A percentile compares a stretch with the other conserved stretches of the same genome.
phyloP scores from a whole-genome alignment of 1,140 invertebrate species.

The Leguminivora glycinivorella region DNA sequence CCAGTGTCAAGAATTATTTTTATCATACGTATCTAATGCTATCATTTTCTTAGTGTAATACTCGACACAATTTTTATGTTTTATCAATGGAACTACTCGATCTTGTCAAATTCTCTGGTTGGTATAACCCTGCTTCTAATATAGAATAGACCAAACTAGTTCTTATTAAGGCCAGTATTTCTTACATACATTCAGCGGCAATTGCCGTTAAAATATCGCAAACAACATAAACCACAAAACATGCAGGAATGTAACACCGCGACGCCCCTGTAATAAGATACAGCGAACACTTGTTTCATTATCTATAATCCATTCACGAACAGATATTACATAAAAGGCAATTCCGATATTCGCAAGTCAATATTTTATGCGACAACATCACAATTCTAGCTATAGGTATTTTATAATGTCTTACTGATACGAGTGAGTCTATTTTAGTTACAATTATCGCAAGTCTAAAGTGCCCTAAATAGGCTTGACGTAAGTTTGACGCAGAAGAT shows the following conservation, averaged over 20 bases:
- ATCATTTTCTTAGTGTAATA: too few relatives aligned
- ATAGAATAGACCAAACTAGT: not conserved
- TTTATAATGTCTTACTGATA: slow-evolving; percentile 3
- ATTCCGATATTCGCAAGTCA: slow-evolving; percentile 42
- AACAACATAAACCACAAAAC: slow-evolving; percentile 37
- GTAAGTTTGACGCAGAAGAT: slow-evolving; percentile 15
- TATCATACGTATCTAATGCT: too few relatives aligned
- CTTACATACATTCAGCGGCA: slow-evolving; percentile 5
- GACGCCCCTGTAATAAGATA: slow-evolving; percentile 65
- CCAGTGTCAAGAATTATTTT: too few relatives aligned
- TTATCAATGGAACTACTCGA: not conserved
- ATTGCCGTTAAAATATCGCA: slow-evolving; percentile 1
- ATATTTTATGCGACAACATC: slow-evolving; percentile 28
- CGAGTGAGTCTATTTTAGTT: slow-evolving; percentile 8
- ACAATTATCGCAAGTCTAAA: slow-evolving; percentile 10
- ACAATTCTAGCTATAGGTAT: slow-evolving; percentile 19
- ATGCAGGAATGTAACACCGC: slow-evolving; percentile 47
- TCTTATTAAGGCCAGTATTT: too few relatives aligned
- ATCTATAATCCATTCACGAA: slow-evolving; percentile 45
- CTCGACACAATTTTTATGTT: too few relatives aligned
- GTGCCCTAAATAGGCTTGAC: slow-evolving; percentile 21
- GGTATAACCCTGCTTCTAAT: not conserved
- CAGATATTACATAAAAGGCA: slow-evolving; percentile 36
- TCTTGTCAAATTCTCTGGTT: not conserved
- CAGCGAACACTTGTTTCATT: slow-evolving; percentile 55